Conservation (phyloP, 2,888 invertebrate species). For the Pollenia angustigena region DNA sequence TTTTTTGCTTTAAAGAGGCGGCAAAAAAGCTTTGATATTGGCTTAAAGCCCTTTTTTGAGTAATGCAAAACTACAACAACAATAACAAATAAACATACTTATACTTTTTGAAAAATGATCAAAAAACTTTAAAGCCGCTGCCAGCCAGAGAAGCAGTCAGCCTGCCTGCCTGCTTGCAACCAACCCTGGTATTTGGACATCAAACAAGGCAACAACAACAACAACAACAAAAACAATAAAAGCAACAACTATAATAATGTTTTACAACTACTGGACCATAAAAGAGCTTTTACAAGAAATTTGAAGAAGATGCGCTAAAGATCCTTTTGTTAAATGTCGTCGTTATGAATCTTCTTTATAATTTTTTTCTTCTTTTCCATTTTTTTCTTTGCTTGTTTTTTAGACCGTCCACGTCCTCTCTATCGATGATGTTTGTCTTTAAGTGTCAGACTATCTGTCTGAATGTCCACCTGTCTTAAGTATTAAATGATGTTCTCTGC, state of each 20-base stretch:
- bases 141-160: conserved; percentile 25
- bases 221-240: conserved; percentile 49
- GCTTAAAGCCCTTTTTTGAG: conserved; percentile 71
- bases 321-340: conserved; percentile 72
- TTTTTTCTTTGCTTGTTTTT: conserved; percentile 12
- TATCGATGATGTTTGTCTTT: conserved; percentile 72
- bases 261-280: conserved; percentile 73
- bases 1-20: conserved; percentile 51
- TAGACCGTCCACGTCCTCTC: conserved; percentile 36
- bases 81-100: conserved; percentile 66
- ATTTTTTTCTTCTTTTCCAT: conserved; percentile 7
- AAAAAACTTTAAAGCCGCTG: conserved; percentile 75
- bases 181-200: conserved; percentile 49
- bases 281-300: conserved; percentile 51
- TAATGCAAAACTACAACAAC: conserved; percentile 67
- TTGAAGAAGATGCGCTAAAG: conserved; percentile 59
- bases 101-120: conserved; percentile 74
- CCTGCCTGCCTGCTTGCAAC: not conserved
- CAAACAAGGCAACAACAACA: conserved; percentile 62
- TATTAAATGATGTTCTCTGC: conserved; percentile 70
- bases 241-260: conserved; percentile 62
- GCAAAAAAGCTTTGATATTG: conserved; percentile 71
- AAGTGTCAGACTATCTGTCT: conserved; percentile 74
- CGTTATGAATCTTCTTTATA: conserved; percentile 55
- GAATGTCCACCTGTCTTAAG: conserved; percentile 74